Percentiles rank a stretch among this genome's conserved stretches.
phyloP scores from a whole-genome alignment of 2,797 vertebrate species.

The Botia kubotai region DNA sequence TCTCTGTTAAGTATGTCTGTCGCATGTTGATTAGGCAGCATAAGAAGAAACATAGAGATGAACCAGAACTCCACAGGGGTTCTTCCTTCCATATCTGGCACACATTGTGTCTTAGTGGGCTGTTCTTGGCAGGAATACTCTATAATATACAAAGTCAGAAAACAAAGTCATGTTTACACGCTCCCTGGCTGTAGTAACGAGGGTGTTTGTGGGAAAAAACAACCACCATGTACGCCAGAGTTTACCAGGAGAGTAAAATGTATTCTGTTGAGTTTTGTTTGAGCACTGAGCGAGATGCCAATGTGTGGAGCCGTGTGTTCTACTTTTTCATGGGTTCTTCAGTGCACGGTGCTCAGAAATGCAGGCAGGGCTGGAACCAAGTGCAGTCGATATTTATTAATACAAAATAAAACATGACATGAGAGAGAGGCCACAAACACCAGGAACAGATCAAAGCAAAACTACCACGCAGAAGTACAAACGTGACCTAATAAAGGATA shows the following conservation, averaged over 20 bases:
- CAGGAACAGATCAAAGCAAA: neutral
- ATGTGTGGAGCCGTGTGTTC: neutral
- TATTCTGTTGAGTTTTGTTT: neutral
- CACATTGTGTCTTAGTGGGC: neutral
- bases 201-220: neutral
- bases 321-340: neutral
- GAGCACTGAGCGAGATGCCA: neutral
- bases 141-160: neutral
- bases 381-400: neutral
- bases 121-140: neutral
- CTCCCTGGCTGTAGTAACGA: neutral
- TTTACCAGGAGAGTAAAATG: neutral
- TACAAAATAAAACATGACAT: neutral
- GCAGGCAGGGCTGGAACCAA: neutral
- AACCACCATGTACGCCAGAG: neutral
- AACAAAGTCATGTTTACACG: slow-evolving; percentile 18
- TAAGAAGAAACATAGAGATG: neutral
- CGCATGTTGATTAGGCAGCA: neutral
- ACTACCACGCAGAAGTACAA: neutral
- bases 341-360: neutral
- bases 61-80: neutral
- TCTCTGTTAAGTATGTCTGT: neutral
- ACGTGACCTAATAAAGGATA: neutral
- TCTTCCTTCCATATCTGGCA: neutral
- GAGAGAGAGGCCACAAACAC: neutral